phyloP scores from a whole-genome alignment of 1,140 invertebrate genomes.

The Zophobas morio region DNA sequence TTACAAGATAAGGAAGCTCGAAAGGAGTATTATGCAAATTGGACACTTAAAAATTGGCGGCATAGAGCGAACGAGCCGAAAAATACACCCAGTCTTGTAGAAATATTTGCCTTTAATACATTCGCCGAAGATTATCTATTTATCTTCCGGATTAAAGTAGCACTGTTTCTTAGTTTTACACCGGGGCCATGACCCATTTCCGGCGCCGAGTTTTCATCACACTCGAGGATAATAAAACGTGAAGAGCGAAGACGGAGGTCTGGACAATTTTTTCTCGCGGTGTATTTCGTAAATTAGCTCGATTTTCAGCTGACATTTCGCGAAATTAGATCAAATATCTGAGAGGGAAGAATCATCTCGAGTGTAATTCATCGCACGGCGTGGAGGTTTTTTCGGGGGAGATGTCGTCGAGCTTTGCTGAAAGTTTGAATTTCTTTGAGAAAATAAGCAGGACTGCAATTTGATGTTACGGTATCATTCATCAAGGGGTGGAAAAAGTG shows the following conservation, averaged over 20 bases:
- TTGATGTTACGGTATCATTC: no score
- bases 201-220: not conserved
- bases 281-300: no score
- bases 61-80: constrained; percentile 31
- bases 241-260: not conserved
- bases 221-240: constrained; percentile 6
- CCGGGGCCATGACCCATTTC: constrained; percentile 10
- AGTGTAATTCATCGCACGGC: no score
- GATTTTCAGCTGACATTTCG: no score
- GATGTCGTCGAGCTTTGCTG: no score
- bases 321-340: no score
- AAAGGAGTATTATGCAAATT: constrained; percentile 38
- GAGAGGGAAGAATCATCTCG: no score
- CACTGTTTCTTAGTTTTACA: constrained; percentile 3
- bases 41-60: constrained; percentile 25
- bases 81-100: constrained; percentile 10
- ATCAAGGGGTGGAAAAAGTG: no score
- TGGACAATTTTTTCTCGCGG: not conserved
- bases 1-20: constrained; percentile 28
- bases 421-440: no score
- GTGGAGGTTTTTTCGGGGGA: no score
- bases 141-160: not conserved
- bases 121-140: constrained; percentile 23
- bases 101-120: constrained; percentile 11
- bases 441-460: no score